Evolutionary conservation across 2,888 invertebrate species (phyloP), one percentile per base, ranked within the genome.

Genomic region (Drosophila picticornis): DNA sequence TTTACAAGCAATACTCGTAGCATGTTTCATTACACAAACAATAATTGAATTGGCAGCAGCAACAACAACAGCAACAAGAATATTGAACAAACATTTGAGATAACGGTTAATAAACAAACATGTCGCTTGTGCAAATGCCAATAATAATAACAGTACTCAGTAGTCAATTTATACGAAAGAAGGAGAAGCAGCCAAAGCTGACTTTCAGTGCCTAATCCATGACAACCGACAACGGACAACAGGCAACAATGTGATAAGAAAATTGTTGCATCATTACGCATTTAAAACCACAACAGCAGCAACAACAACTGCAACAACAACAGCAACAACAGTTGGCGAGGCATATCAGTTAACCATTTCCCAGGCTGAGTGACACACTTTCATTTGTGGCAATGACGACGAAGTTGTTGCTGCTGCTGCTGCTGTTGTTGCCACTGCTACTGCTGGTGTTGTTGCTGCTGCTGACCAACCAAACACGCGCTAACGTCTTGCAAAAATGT

Each of bases 201-300:
- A 64, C 65, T 59, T 70, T 60, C 78, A 72, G 58, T 53, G 63
- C 52, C 58, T 68, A 67, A 67, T 67, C 59, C 62, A 62, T 58
- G 63, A 11, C 69, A 65, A 78, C 60, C 25, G 72, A 66, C 78
- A 78, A 69, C 72, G 9, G 16, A 25, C 16, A 46, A 25, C 46
- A 2, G 46, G 16, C 46, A 59, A 65, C 61, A 75, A 73, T 82
- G 86, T 80, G 88, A 85, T 85, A 86, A 88, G 85, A 88, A 86
- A 86, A 88, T 86, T 84, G 88, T 85, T 86, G 88, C 88, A 86
- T 88, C 88, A 86, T 86, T 86, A 84, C 75, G 85, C 75, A 83
- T 75, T 81, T 69, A 74, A 78, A 78, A 75, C 60, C 29, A 25
- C 58, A 58, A 40, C 56, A 55, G 10, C 71, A 43, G 29, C 58